These are phyloP conservation scores for Sciaenops ocellatus DNA, from an alignment of 2,797 vertebrate species.

Conservation along the genomic window DNA sequence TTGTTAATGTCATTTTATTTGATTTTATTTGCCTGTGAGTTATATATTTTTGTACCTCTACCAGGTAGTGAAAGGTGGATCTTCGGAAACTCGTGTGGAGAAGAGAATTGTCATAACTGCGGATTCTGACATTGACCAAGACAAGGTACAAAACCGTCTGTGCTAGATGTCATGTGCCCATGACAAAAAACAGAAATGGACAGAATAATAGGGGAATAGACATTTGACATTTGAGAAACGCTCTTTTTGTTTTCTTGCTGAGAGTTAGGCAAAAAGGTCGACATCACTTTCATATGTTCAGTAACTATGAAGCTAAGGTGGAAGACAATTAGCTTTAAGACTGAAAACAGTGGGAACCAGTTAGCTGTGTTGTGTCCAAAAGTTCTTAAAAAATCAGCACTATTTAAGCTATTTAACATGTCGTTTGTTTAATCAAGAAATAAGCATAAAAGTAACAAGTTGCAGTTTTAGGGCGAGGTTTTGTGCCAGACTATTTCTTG, in stretches of 20 bases:
- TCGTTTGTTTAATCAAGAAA: neutral
- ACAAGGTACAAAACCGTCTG: constrained; percentile 85
- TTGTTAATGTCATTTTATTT: neutral
- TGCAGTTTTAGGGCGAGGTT: neutral
- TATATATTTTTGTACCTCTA: constrained; percentile 2
- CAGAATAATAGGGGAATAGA: neutral
- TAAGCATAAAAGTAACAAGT: neutral
- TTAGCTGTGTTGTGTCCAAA: neutral
- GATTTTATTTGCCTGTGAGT: neutral
- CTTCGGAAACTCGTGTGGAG: constrained; percentile 93
- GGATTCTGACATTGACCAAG: constrained; percentile 91
- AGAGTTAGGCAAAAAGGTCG: neutral
- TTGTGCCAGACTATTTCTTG: neutral
- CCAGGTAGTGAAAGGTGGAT: constrained; percentile 93
- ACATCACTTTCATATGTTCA: neutral
- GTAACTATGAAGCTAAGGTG: neutral
- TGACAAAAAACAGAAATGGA: neutral
- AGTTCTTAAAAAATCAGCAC: too few relatives aligned
- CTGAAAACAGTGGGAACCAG: neutral
- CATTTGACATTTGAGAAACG: neutral
- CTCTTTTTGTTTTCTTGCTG: neutral
- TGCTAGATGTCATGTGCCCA: neutral
- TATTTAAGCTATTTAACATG: too few relatives aligned
- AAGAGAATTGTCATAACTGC: constrained; percentile 97
- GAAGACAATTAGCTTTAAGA: neutral